These are phyloP conservation scores for Seriola aureovittata DNA, from an alignment of 2,113 vertebrate species.

Conservation along the genomic window DNA sequence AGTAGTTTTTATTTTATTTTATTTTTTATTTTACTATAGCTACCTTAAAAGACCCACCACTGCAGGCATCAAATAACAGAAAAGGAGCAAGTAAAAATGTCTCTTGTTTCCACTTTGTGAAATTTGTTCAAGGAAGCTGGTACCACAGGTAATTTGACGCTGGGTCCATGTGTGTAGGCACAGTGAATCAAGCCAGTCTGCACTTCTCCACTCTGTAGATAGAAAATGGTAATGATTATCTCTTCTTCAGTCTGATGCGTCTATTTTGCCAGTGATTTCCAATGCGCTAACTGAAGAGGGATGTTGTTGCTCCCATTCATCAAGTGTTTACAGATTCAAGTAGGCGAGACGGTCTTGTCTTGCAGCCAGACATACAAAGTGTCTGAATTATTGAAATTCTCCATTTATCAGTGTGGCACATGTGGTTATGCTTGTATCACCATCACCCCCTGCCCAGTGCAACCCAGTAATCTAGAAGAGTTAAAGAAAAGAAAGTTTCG, in stretches of 20 bases:
- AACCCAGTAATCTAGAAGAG: not conserved
- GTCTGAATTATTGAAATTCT: not conserved
- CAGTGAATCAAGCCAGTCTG: not conserved
- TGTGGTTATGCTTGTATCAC: not conserved
- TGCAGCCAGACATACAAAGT: not conserved
- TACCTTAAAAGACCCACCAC: slow-evolving; percentile 3
- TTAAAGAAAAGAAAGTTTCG: not conserved
- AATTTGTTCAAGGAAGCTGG: slow-evolving; percentile 31
- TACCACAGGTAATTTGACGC: slow-evolving; percentile 5
- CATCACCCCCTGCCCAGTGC: no score
- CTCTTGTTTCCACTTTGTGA: slow-evolving; percentile 23
- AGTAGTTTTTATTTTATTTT: not conserved
- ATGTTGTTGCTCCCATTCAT: not conserved
- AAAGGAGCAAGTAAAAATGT: slow-evolving; percentile 29
- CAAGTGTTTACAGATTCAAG: not conserved
- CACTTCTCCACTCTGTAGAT: not conserved
- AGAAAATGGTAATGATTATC: slow-evolving; percentile 17
- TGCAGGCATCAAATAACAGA: slow-evolving; percentile 7
- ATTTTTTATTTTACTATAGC: slow-evolving; percentile 9
- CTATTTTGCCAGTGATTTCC: not conserved
- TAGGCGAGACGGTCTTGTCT: not conserved
- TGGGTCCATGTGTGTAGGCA: slow-evolving; percentile 14
- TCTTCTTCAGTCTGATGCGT: not conserved
- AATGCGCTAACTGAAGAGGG: not conserved
- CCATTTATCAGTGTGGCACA: not conserved